Evolutionary conservation across 2,113 vertebrate genomes (phyloP).

Genomic region (Semnornis frantzii): DNA sequence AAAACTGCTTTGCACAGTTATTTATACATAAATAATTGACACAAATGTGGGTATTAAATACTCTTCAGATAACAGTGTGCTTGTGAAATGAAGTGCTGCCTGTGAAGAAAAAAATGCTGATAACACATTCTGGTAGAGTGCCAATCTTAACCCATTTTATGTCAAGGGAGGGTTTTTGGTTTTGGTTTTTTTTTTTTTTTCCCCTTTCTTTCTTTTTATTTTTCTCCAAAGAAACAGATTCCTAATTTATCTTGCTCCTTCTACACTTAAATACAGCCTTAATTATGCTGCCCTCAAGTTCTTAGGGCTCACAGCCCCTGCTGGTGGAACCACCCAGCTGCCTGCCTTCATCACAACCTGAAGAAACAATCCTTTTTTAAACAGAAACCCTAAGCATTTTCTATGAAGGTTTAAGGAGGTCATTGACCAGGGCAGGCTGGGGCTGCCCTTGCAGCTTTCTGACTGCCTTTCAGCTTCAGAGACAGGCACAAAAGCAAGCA

Average conservation of each 20-base stretch:
- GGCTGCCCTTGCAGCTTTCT: neutral
- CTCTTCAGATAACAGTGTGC: neutral
- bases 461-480: neutral
- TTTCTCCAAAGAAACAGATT: neutral
- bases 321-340: neutral
- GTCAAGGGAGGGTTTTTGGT: no score
- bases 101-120: constrained; percentile 7
- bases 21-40: neutral
- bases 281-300: neutral
- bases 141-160: neutral
- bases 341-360: neutral
- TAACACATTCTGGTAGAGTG: neutral
- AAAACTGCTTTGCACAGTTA: neutral
- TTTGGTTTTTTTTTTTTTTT: no score
- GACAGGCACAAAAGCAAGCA: neutral
- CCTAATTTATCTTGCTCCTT: neutral
- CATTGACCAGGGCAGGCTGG: neutral
- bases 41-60: neutral
- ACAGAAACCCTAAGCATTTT: neutral
- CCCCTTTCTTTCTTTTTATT: no score
- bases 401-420: neutral
- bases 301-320: neutral
- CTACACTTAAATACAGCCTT: neutral
- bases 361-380: neutral
- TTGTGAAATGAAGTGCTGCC: neutral